These are phyloP conservation scores for Caenorhabditis sp. DNA, from an alignment of 2,888 invertebrate species.

Conservation along the genomic window DNA sequence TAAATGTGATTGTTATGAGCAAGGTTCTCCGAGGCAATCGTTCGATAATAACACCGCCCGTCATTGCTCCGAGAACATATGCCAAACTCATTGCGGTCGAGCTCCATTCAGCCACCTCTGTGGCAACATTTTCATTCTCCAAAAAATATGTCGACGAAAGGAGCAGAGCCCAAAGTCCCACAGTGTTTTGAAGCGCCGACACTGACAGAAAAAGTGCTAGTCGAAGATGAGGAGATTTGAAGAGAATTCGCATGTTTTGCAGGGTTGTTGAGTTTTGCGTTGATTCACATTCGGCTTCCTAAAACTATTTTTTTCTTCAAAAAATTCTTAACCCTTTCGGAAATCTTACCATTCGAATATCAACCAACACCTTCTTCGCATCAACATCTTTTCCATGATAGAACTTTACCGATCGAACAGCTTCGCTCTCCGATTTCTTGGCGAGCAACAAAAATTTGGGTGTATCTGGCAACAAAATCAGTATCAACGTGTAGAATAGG, in stretches of 20 bases:
- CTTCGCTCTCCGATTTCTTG: slow-evolving; percentile 29
- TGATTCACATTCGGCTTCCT: slow-evolving; percentile 50
- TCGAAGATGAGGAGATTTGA: slow-evolving; percentile 51
- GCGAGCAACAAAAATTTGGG: slow-evolving; percentile 57
- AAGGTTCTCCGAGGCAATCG: slow-evolving; percentile 52
- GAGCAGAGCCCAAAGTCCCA: slow-evolving; percentile 58
- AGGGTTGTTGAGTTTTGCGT: slow-evolving; percentile 15
- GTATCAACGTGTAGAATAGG: slow-evolving; percentile 41
- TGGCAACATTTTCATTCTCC: slow-evolving; percentile 35
- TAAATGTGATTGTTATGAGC: slow-evolving; percentile 47
- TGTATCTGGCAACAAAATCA: slow-evolving; percentile 58
- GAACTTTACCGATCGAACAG: slow-evolving; percentile 46
- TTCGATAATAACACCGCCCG: slow-evolving; percentile 54
- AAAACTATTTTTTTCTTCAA: background rate
- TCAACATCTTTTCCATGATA: slow-evolving; percentile 54
- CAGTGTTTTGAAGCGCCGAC: slow-evolving; percentile 47
- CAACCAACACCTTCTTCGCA: slow-evolving; percentile 43
- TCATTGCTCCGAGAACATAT: slow-evolving; percentile 53
- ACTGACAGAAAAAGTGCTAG: slow-evolving; percentile 39
- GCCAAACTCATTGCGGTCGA: slow-evolving; percentile 56
- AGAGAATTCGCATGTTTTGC: slow-evolving; percentile 34
- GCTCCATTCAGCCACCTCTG: slow-evolving; percentile 51
- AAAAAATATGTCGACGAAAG: slow-evolving; percentile 58
- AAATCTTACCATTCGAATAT: slow-evolving; percentile 41
- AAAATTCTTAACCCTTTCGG: no score